Evolutionary conservation across 2,113 vertebrate genomes (phyloP).

Genomic region (Glaucidium brasilianum): DNA sequence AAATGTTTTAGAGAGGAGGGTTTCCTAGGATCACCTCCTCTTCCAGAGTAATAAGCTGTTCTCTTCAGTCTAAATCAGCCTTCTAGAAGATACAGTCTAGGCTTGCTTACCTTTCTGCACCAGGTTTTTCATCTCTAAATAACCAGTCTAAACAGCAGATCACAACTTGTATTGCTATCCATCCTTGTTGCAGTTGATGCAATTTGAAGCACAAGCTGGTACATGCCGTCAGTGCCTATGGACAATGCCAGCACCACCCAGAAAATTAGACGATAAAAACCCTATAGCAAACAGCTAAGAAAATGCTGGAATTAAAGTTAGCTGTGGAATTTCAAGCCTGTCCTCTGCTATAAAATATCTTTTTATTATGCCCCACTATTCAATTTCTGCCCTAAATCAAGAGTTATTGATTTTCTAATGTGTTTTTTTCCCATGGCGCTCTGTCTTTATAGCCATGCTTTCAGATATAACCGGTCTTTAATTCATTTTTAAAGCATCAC

Average conservation of each 20-base stretch:
- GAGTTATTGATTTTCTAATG: neutral
- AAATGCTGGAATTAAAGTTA: neutral
- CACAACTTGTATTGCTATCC: rapidly evolving
- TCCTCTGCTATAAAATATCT: neutral
- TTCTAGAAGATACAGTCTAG: neutral
- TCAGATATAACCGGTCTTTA: neutral
- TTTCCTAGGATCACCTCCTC: neutral
- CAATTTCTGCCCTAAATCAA: neutral
- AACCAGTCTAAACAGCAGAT: neutral
- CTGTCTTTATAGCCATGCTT: neutral
- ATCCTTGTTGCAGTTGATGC: neutral
- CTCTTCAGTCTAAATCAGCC: neutral
- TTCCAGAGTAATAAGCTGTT: neutral
- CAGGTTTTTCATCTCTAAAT: neutral
- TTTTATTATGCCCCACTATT: neutral
- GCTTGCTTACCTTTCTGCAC: neutral
- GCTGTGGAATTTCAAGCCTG: neutral
- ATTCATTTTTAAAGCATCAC: neutral
- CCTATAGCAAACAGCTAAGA: neutral
- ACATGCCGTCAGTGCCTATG: neutral
- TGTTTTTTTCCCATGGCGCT: neutral
- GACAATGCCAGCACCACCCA: neutral
- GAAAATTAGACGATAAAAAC: neutral
- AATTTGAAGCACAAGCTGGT: neutral
- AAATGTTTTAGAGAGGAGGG: neutral